Base-by-base conservation (phyloP, 30 jellyfish, hydroid and myxozoan species). In the Aurelia sp. region DNA sequence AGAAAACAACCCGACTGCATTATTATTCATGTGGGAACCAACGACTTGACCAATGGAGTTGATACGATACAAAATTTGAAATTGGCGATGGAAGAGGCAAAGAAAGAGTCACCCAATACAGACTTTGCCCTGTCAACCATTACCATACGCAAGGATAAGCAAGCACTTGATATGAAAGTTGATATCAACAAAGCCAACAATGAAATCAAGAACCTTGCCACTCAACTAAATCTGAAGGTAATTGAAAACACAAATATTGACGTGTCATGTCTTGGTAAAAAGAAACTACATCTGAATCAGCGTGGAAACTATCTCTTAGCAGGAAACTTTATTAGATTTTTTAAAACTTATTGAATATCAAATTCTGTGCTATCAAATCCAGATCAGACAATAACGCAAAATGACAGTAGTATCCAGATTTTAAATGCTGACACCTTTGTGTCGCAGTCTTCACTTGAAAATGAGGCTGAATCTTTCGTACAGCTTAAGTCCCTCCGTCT, bases 51-150 rank as follows among this genome's bases (percentile, higher is more conserved):
- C 3, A 66, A 66, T 66, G 76, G 76, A 66, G 51, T 66, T 66
- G 76, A 66, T 16, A 66, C 76, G 76, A 66, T n/a, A 66, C 76
- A 66, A 66, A 66, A 66, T 8, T 66, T 66, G 76, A 66, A 66
- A 19, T 15, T 66, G 21, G 51, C 21, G 76, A 59, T 59, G 11
- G 69, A 59, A 59, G 69, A 59, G 69, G 69, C 69, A 59, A 59
- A 59, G 69, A 59, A 59, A 59, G 69, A 59, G 69, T 59, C 69
- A 59, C 69, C 69, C 21, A 59, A 59, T 59, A 59, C 69, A 59
- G 51, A 59, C 69, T 59, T 59, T 59, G 69, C 15, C 30, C 69
- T 59, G 4, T 59, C 69, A 59, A 21, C 69, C 69, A 59, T 59
- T 59, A 59, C 15, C 69, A 59, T 59, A 11, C 69, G 69, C 30